These are phyloP conservation scores for Hystrix cristata DNA, from an alignment of 2,113 vertebrate genomes.

Conservation along the genomic window DNA sequence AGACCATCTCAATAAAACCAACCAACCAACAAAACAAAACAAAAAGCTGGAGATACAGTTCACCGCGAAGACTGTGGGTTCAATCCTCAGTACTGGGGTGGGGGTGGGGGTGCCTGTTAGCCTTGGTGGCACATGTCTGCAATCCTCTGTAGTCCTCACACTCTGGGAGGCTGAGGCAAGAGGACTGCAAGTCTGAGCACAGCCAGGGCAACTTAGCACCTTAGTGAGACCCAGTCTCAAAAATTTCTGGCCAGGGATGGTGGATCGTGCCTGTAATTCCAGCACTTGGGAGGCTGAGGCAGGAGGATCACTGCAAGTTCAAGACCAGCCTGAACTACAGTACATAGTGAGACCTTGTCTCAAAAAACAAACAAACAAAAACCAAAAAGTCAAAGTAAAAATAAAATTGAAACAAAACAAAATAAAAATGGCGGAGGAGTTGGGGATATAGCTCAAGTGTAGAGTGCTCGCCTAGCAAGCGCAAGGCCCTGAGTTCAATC, in stretches of 20 bases:
- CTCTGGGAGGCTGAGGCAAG: not conserved
- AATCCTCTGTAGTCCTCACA: not conserved
- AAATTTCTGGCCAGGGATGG: not conserved
- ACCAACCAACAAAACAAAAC: not conserved
- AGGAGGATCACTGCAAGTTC: not conserved
- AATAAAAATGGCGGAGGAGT: not conserved
- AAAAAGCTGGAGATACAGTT: not conserved
- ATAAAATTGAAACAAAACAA: no score
- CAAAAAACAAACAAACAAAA: not conserved
- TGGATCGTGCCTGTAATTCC: not conserved
- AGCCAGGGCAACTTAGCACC: not conserved
- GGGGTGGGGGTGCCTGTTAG: not conserved
- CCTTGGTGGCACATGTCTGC: not conserved
- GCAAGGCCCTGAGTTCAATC: no score
- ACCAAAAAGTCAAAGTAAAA: no score
- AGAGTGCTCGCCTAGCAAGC: no score
- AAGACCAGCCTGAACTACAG: not conserved
- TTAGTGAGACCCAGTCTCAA: not conserved
- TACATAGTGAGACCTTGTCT: not conserved
- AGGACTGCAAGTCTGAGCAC: not conserved
- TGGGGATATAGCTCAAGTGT: no score
- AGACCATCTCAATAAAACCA: not conserved
- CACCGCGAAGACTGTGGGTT: not conserved
- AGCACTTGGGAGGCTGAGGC: not conserved
- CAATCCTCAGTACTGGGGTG: no score